Percentiles rank a stretch among this genome's conserved stretches.
Evolutionary conservation across 2,113 vertebrate species (phyloP).

Genomic region (Camelus bactrianus): DNA sequence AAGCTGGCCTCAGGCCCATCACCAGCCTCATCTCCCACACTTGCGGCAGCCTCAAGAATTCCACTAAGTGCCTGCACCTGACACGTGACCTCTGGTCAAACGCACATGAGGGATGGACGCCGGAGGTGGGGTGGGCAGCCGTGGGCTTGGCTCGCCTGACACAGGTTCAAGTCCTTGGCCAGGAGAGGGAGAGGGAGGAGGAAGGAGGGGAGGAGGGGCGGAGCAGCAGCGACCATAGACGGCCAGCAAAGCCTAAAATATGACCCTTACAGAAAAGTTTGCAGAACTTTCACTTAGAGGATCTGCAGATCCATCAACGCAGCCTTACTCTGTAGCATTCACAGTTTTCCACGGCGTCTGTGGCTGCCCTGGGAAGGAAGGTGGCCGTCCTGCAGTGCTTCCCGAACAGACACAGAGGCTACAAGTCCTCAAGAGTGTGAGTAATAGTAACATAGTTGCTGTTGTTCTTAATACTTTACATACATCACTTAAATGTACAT

Average conservation of each 20-base stretch:
- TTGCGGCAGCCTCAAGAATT: not conserved
- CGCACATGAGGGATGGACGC: not conserved
- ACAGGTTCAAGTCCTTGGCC: not conserved
- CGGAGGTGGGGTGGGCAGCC: not conserved
- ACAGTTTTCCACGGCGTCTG: not conserved
- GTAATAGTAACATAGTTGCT: not conserved
- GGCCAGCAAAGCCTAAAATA: not conserved
- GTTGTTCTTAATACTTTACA: not conserved
- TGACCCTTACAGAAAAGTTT: not conserved
- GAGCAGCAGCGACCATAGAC: fast-evolving
- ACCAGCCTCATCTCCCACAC: not conserved
- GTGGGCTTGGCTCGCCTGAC: not conserved
- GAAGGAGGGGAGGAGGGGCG: too few species aligned
- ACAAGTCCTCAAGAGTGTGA: too few species aligned
- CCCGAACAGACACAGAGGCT: fast-evolving
- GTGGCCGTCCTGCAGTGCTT: fast-evolving
- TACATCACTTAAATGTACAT: not conserved
- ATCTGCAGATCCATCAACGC: not conserved
- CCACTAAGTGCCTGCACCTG: not conserved
- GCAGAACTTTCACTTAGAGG: not conserved
- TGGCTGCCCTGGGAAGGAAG: fast-evolving
- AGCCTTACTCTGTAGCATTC: not conserved
- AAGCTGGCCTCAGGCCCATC: fast-evolving
- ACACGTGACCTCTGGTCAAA: not conserved
- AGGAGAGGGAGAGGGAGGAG: not conserved